Evolutionary conservation across 2,888 invertebrate genomes (phyloP).

Genomic region (Drosophila crucigera): DNA sequence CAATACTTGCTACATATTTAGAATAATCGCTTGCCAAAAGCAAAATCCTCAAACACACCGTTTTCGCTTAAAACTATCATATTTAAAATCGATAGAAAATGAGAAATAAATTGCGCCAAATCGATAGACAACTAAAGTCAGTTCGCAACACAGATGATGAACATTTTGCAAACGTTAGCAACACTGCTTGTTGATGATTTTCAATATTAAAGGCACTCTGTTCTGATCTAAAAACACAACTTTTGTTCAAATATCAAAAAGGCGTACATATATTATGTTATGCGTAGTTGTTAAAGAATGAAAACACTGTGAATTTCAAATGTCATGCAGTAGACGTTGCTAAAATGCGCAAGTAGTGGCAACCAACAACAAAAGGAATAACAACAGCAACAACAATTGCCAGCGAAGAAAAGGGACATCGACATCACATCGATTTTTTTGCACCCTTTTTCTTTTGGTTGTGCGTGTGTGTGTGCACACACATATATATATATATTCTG

Average conservation of each 20-base stretch:
- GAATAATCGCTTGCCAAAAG: neutral
- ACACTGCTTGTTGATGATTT: constrained; percentile 68
- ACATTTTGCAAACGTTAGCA: constrained; percentile 24
- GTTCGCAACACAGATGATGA: constrained; percentile 16
- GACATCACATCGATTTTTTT: constrained; percentile 72
- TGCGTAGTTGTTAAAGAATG: constrained; percentile 23
- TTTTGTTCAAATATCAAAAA: constrained; percentile 38
- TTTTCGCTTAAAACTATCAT: neutral
- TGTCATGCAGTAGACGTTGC: constrained; percentile 8
- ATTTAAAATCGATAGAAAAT: neutral
- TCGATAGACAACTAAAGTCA: neutral
- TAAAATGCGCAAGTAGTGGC: constrained; percentile 2
- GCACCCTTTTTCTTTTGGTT: constrained; percentile 58
- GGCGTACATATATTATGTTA: constrained; percentile 35
- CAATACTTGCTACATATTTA: neutral
- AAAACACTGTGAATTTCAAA: constrained; percentile 17
- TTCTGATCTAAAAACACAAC: constrained; percentile 52
- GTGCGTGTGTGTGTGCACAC: neutral
- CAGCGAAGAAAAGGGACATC: constrained; percentile 64
- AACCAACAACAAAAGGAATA: constrained; percentile 2
- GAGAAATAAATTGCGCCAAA: constrained; percentile 5
- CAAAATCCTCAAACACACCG: neutral
- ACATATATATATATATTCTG: constrained; percentile 22
- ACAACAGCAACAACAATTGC: constrained; percentile 11
- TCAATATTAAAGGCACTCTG: constrained; percentile 64